Conservation (phyloP, 2,888 invertebrate genomes). For the Chrysolina oricalcia region DNA sequence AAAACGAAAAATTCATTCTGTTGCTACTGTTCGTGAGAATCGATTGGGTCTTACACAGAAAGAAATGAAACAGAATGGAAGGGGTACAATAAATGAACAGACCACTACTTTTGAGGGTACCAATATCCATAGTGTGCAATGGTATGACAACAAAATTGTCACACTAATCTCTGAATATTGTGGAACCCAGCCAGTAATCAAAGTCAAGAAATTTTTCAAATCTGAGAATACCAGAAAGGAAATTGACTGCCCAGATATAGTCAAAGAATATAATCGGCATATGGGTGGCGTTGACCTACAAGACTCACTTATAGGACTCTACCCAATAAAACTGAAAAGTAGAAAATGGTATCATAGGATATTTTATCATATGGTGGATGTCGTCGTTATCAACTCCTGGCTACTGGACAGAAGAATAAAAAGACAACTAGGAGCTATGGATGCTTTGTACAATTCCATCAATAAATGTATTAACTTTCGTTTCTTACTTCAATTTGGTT, state of each 20-base stretch:
- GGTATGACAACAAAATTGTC: slow-evolving; percentile 21
- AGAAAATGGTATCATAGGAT: slow-evolving; percentile 37
- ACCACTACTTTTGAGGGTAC: slow-evolving; percentile 22
- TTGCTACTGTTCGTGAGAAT: slow-evolving; percentile 18
- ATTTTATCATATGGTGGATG: slow-evolving; percentile 34
- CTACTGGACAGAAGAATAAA: slow-evolving; percentile 24
- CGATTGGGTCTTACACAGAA: slow-evolving; percentile 8
- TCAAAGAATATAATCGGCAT: slow-evolving; percentile 29
- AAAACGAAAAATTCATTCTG: slow-evolving; percentile 19
- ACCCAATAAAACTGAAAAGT: slow-evolving; percentile 37
- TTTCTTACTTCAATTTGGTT: neutral
- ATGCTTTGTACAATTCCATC: slow-evolving; percentile 14
- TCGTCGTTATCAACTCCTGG: slow-evolving; percentile 9
- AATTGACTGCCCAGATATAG: slow-evolving; percentile 33
- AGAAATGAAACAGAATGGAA: slow-evolving; percentile 22
- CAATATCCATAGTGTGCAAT: slow-evolving; percentile 30
- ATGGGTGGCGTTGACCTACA: slow-evolving; percentile 39
- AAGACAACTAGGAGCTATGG: slow-evolving; percentile 11
- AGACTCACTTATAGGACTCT: slow-evolving; percentile 34
- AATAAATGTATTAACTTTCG: slow-evolving; percentile 3
- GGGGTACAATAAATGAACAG: slow-evolving; percentile 26
- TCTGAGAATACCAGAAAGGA: slow-evolving; percentile 26
- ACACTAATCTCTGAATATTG: slow-evolving; percentile 32
- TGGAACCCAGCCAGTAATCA: slow-evolving; percentile 24
- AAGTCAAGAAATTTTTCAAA: slow-evolving; percentile 34